A percentile compares a stretch with the other conserved stretches of the same genome.
These are phyloP conservation scores for Pseudobourletiella spinata DNA, from an alignment of 1,140 invertebrate genomes.

Conservation along the genomic window DNA sequence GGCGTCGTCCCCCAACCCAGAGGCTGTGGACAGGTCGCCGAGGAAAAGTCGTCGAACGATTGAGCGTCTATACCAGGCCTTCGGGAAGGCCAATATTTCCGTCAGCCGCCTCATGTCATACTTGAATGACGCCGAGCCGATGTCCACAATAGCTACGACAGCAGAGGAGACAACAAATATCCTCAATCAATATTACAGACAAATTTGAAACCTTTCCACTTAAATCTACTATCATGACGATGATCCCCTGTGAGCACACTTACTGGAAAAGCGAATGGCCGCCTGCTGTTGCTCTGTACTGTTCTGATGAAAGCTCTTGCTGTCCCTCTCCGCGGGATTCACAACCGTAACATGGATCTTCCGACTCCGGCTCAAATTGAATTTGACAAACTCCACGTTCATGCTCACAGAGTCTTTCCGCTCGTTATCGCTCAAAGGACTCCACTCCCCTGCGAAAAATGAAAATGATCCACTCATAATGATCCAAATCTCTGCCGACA, in stretches of 20 bases:
- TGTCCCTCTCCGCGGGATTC: conserved; percentile 39
- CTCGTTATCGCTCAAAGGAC: conserved; percentile 74
- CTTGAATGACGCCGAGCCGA: conserved; percentile 96
- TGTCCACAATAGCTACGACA: conserved; percentile 80
- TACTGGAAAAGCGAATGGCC: conserved; percentile 83
- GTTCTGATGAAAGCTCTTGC: conserved; percentile 20
- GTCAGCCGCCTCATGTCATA: conserved; percentile 97
- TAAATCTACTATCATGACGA: not conserved
- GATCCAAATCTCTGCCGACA: too few species aligned
- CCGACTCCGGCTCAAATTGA: conserved; percentile 79
- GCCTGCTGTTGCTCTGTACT: conserved; percentile 55
- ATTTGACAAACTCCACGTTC: conserved; percentile 95
- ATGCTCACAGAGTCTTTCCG: conserved; percentile 90
- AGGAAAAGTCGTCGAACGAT: conserved; percentile 87
- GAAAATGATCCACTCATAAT: too few species aligned
- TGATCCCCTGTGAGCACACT: too few species aligned
- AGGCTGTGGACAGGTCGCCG: conserved; percentile 65
- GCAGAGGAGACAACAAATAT: too few species aligned
- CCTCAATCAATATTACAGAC: not conserved
- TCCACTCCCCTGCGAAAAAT: conserved; percentile 57
- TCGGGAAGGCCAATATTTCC: conserved; percentile 94
- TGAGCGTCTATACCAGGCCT: conserved; percentile 91
- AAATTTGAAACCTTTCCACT: not conserved
- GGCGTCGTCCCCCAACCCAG: conserved; percentile 45
- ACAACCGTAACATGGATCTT: conserved; percentile 65